These are phyloP conservation scores for Notolepis coatsorum DNA, from an alignment of 2,797 vertebrate species.

Conservation along the genomic window DNA sequence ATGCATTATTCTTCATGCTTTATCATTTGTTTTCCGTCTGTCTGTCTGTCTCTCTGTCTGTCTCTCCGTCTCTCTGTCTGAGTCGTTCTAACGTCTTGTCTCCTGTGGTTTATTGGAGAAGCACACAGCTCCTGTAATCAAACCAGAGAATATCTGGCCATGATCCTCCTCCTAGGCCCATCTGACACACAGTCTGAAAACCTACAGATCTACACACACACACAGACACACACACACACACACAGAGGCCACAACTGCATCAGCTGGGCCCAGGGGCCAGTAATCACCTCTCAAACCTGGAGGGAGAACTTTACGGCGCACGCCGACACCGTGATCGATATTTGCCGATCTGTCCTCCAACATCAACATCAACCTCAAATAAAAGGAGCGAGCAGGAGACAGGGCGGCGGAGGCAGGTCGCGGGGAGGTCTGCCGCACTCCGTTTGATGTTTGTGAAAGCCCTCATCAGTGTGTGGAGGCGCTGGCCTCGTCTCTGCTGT, in stretches of 20 bases:
- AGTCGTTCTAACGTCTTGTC: slow-evolving; percentile 56
- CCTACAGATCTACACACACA: slow-evolving; percentile 50
- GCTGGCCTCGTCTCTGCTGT: slow-evolving; percentile 62
- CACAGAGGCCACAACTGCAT: slow-evolving; percentile 45
- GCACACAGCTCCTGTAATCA: slow-evolving; percentile 11
- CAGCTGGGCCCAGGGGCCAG: slow-evolving; percentile 67
- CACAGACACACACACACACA: slow-evolving; percentile 24
- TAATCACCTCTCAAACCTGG: slow-evolving; percentile 79
- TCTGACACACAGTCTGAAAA: background rate
- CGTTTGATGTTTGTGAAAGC: slow-evolving; percentile 81
- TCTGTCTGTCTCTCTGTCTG: slow-evolving; percentile 33
- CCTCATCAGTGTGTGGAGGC: slow-evolving; percentile 76
- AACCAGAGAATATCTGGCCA: background rate
- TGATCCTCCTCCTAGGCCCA: background rate
- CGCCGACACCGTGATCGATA: slow-evolving; percentile 78
- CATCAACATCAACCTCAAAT: slow-evolving; percentile 74
- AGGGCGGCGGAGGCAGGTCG: slow-evolving; percentile 66
- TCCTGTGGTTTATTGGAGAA: slow-evolving; percentile 67
- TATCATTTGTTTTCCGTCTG: slow-evolving; percentile 68
- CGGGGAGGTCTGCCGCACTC: slow-evolving; percentile 64
- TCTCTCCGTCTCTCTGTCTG: slow-evolving; percentile 12
- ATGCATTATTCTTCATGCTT: slow-evolving; percentile 75
- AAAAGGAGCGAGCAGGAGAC: slow-evolving; percentile 68
- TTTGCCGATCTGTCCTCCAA: slow-evolving; percentile 74
- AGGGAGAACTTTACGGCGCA: slow-evolving; percentile 75